Percentiles rank a stretch among this genome's conserved stretches.
Evolutionary conservation across 2,797 vertebrate species (phyloP).

Genomic region (Fistularia tabacaria): DNA sequence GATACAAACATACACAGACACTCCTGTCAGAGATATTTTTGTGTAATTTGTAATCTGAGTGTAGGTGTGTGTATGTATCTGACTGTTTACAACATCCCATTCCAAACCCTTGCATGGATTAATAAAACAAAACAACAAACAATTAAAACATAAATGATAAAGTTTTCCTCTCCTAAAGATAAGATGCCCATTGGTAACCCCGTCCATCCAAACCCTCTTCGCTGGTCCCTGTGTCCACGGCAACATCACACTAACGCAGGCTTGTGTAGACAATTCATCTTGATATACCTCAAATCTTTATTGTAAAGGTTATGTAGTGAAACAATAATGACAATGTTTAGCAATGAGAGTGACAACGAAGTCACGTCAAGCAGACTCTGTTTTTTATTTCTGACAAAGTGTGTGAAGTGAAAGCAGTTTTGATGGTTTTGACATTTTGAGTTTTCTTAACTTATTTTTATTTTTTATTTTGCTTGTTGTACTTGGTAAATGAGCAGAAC

Average conservation of each 20-base stretch:
- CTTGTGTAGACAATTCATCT: slow-evolving; percentile 95
- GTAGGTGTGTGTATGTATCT: slow-evolving; percentile 56
- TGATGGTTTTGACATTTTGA: slow-evolving; percentile 31
- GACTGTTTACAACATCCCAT: slow-evolving; percentile 56
- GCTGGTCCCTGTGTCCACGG: slow-evolving; percentile 64
- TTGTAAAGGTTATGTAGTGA: slow-evolving; percentile 95
- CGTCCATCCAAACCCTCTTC: slow-evolving; percentile 77
- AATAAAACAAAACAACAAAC: slow-evolving; percentile 14
- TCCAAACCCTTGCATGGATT: not conserved
- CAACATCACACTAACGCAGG: slow-evolving; percentile 75
- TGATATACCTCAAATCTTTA: slow-evolving; percentile 99
- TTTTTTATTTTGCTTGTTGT: slow-evolving; percentile 68
- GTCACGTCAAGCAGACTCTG: slow-evolving; percentile 79
- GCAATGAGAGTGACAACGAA: slow-evolving; percentile 65
- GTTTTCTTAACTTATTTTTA: slow-evolving; percentile 40
- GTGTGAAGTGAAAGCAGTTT: slow-evolving; percentile 36
- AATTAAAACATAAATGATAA: slow-evolving; percentile 27
- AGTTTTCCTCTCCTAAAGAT: slow-evolving; percentile 10
- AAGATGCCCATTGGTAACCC: slow-evolving; percentile 24
- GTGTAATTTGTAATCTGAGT: slow-evolving; percentile 74
- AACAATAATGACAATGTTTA: slow-evolving; percentile 76
- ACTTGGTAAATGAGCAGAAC: slow-evolving; percentile 9
- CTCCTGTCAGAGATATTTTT: slow-evolving; percentile 78
- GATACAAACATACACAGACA: slow-evolving; percentile 57
- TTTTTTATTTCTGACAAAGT: slow-evolving; percentile 25